Percentiles rank a stretch among this genome's conserved stretches.
These are phyloP conservation scores for Merodon equestris DNA, from an alignment of 2,888 invertebrate genomes.

Conservation along the genomic window DNA sequence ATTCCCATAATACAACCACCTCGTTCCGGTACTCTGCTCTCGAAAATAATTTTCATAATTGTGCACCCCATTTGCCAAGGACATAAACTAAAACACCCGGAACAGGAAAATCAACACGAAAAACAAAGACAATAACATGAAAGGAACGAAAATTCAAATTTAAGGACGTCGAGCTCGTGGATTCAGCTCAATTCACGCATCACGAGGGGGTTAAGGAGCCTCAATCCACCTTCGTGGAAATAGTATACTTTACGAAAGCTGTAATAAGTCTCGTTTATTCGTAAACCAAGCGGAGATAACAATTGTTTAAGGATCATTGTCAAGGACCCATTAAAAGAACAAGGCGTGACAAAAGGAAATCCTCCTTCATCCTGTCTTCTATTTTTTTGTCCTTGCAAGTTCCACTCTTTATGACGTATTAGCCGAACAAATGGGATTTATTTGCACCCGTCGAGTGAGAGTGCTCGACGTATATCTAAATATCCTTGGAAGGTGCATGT, in stretches of 20 bases:
- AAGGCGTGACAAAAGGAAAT: conserved; percentile 29
- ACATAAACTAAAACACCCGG: conserved; percentile 8
- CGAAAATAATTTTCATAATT: conserved; percentile 32
- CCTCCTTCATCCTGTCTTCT: no score
- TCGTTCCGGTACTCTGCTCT: background rate
- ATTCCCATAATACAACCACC: no score
- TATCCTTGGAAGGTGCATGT: no score
- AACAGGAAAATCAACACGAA: conserved; percentile 1
- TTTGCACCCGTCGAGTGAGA: background rate
- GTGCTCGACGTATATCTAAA: background rate
- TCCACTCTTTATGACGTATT: conserved; percentile 38
- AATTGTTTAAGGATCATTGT: conserved; percentile 34
- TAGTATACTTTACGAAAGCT: conserved; percentile 11
- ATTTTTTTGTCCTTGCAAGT: no score
- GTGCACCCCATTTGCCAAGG: conserved; percentile 11
- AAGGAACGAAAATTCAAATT: conserved; percentile 10
- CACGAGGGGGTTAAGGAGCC: no score
- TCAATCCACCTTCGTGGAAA: background rate
- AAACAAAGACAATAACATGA: background rate
- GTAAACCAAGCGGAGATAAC: conserved; percentile 15
- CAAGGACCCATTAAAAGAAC: conserved; percentile 17
- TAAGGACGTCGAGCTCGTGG: conserved; percentile 8
- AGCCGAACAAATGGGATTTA: conserved; percentile 33
- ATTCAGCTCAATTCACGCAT: no score
- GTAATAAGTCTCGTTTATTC: conserved; percentile 5